Conservation (phyloP, 2,797 vertebrate genomes). For the Sebastes flavidus region DNA sequence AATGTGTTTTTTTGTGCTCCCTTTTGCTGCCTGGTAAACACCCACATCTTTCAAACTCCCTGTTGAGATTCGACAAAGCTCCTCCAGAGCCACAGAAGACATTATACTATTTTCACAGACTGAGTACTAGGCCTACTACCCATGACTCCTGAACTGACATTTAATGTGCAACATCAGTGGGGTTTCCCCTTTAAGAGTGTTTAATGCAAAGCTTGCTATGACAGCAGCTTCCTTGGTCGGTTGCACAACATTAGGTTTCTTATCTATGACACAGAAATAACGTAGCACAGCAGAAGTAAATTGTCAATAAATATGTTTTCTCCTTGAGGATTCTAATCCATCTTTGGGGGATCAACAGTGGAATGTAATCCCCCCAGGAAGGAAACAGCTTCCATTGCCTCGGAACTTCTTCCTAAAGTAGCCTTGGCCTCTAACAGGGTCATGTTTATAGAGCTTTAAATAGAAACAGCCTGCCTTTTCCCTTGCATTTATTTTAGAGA, state of each 20-base stretch:
- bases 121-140: neutral
- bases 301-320: conserved; percentile 34
- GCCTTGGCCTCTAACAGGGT: conserved; percentile 62
- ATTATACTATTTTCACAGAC: neutral
- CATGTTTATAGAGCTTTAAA: conserved; percentile 77
- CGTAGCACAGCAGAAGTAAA: conserved; percentile 4
- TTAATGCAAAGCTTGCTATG: conserved; percentile 14
- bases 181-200: neutral
- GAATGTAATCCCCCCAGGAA: conserved; percentile 44
- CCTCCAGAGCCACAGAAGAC: neutral
- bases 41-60: neutral
- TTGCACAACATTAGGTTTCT: conserved; percentile 20
- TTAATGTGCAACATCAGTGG: neutral
- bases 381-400: conserved; percentile 42
- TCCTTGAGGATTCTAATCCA: conserved; percentile 33
- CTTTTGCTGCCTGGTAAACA: neutral
- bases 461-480: conserved; percentile 59
- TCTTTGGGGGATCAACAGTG: conserved; percentile 39
- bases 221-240: conserved; percentile 12
- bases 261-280: conserved; percentile 29
- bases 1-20: neutral
- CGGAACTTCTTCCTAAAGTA: conserved; percentile 50
- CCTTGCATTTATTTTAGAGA: conserved; percentile 71
- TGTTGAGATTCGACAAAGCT: neutral
- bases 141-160: neutral